Conservation (phyloP, 2,797 vertebrate species). For the Pipistrellus pygmaeus region DNA sequence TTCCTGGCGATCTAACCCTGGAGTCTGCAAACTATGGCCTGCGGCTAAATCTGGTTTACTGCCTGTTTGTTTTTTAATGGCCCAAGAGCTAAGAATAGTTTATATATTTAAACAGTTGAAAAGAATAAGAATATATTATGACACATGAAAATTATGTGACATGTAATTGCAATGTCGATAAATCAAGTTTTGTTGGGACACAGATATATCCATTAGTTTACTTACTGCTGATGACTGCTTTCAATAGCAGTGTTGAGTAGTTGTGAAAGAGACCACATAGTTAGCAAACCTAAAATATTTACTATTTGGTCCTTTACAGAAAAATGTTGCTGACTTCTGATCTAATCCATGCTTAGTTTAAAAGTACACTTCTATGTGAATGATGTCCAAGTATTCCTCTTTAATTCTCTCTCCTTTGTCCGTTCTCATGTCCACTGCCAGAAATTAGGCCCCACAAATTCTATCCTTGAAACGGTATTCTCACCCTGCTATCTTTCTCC, state of each 20-base stretch:
- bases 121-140: background rate
- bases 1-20: background rate
- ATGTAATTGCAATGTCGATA: conserved; percentile 10
- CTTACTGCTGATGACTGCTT: background rate
- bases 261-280: conserved; percentile 1
- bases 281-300: conserved; percentile 7
- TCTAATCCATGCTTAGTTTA: conserved; percentile 17
- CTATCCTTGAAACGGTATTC: background rate
- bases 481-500: background rate
- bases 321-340: background rate
- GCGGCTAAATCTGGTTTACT: background rate
- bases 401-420: background rate
- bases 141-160: background rate
- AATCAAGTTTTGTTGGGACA: conserved; percentile 36
- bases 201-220: background rate
- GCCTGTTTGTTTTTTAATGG: background rate
- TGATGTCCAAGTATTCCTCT: background rate
- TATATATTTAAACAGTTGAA: conserved; percentile 44
- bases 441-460: background rate
- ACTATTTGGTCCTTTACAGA: background rate
- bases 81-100: background rate
- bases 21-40: background rate
- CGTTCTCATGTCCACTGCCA: background rate
- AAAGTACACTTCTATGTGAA: conserved; percentile 34
- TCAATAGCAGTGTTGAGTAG: background rate